A percentile compares a stretch with the other conserved stretches of the same genome.
Conservation (phyloP, 2,888 invertebrate species). For the Stegophylla sp. region DNA sequence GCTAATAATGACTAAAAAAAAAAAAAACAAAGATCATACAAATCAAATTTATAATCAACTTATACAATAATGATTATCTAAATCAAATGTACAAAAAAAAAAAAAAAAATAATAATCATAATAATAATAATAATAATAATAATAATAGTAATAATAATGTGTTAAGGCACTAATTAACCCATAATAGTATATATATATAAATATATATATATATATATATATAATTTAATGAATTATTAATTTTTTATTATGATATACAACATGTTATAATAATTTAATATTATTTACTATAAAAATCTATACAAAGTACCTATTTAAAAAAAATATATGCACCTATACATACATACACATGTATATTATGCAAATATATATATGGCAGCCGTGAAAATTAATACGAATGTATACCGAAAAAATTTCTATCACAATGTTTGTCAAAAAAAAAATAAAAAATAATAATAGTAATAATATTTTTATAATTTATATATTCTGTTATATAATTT, state of each 20-base stretch:
- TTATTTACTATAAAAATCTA: slow-evolving; percentile 50
- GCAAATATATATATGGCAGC: slow-evolving; percentile 47
- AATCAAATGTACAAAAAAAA: slow-evolving; percentile 51
- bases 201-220: slow-evolving; percentile 11
- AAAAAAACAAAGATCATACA: slow-evolving; percentile 51
- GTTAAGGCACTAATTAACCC: slow-evolving; percentile 59
- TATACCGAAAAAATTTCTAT: slow-evolving; percentile 53
- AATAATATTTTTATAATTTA: not conserved
- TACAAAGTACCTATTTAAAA: slow-evolving; percentile 44
- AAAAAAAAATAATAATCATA: slow-evolving; percentile 22
- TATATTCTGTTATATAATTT: not conserved
- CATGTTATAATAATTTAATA: slow-evolving; percentile 6
- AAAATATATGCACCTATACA: slow-evolving; percentile 7
- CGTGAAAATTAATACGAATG: slow-evolving; percentile 47
- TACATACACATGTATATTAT: not conserved
- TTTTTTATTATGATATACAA: slow-evolving; percentile 18
- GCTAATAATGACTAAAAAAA: slow-evolving; percentile 48
- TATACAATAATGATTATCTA: slow-evolving; percentile 33
- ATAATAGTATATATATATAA: slow-evolving; percentile 51
- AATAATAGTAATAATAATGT: slow-evolving; percentile 34
- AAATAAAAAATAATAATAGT: slow-evolving; percentile 10
- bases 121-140: slow-evolving; percentile 35
- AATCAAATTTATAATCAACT: slow-evolving; percentile 35
- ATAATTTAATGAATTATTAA: slow-evolving; percentile 23
- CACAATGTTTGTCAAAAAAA: slow-evolving; percentile 43